These are phyloP conservation scores for Melanophora roralis DNA, from an alignment of 2,888 invertebrate species.

Conservation along the genomic window DNA sequence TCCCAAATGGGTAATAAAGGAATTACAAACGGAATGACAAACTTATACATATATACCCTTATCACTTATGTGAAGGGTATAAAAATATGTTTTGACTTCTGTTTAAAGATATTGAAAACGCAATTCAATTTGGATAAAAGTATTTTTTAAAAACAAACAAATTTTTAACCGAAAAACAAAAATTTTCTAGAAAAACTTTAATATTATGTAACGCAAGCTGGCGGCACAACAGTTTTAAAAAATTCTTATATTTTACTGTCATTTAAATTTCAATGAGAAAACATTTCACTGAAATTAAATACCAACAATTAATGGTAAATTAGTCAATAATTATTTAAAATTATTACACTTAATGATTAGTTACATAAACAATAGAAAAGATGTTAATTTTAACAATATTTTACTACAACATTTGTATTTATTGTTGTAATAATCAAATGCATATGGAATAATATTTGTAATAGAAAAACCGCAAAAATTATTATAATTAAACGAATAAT, in stretches of 20 bases:
- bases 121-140: too few relatives aligned
- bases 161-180: too few relatives aligned
- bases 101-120: too few relatives aligned
- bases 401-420: not conserved
- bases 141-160: too few relatives aligned
- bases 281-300: conserved; percentile 35
- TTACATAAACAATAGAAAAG: conserved; percentile 23
- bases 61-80: too few relatives aligned
- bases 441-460: conserved; percentile 17
- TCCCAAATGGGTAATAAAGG: too few relatives aligned
- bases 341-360: conserved; percentile 47
- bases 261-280: not conserved
- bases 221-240: too few relatives aligned
- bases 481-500: conserved; percentile 55
- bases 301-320: conserved; percentile 55
- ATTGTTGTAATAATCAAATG: conserved; percentile 2
- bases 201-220: too few relatives aligned
- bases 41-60: too few relatives aligned
- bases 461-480: conserved; percentile 51
- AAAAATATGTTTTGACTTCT: too few relatives aligned
- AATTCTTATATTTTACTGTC: not conserved
- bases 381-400: not conserved
- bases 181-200: too few relatives aligned
- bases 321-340: conserved; percentile 60
- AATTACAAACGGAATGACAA: too few relatives aligned